Percentiles rank a stretch among this genome's conserved stretches.
These are phyloP conservation scores for Temnopleurus reevesii DNA, from an alignment of 53 echinoderm and acorn worm genomes.

Conservation along the genomic window DNA sequence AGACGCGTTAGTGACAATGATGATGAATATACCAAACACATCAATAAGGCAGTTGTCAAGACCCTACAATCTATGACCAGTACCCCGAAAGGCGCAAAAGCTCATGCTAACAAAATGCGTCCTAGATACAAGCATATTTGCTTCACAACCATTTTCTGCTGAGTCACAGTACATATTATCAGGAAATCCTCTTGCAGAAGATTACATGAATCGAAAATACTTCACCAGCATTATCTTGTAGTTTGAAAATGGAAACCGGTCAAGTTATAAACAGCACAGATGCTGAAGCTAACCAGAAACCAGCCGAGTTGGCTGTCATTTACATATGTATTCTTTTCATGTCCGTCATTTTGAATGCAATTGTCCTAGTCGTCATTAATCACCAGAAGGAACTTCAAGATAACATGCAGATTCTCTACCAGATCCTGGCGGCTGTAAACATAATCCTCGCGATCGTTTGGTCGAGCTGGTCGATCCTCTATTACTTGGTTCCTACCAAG, in stretches of 20 bases:
- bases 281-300: neutral
- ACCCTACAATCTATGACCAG: too few species aligned
- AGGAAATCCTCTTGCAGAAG: too few species aligned
- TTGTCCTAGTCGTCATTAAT: neutral
- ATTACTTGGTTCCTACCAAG: neutral
- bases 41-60: too few species aligned
- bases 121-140: too few species aligned
- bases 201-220: too few species aligned
- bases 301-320: neutral
- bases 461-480: neutral
- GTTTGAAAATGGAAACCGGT: neutral
- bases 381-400: neutral
- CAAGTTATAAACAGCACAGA: neutral
- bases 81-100: too few species aligned
- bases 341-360: neutral
- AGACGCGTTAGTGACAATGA: too few species aligned
- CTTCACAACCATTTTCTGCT: too few species aligned
- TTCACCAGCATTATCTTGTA: too few species aligned
- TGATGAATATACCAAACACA: too few species aligned
- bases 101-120: too few species aligned
- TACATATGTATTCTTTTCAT: neutral
- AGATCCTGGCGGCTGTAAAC: neutral
- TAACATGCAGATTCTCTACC: conserved; percentile 5
- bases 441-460: neutral
- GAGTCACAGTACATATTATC: too few species aligned